Evolutionary conservation across 2,113 vertebrate genomes (phyloP), one percentile per base, ranked within the genome.

Genomic region (Dendrocopos noguchii): DNA sequence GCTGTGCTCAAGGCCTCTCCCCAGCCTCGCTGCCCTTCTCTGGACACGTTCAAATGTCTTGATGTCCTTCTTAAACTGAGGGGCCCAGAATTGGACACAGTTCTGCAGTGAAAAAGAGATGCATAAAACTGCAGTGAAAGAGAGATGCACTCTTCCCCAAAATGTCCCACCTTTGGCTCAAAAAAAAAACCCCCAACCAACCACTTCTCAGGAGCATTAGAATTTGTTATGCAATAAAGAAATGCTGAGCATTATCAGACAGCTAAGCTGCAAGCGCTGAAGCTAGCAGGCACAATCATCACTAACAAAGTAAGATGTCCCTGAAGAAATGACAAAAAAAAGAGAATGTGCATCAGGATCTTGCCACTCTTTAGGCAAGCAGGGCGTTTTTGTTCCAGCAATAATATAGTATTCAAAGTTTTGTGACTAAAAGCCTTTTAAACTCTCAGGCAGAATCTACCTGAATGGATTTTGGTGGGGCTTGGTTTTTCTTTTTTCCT

Each of bases 351-450:
- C 53, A 42, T 73, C 80, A 81, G 55, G 31, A 63, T 90, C 87
- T 84, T 88, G 60, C 80, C 59, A 53, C 39, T 81, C 63, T 44
- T 84, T 34, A 88, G 56, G 68, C 36, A 77, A 84, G 67, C 29
- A 66, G 79, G n/a, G 53, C 75, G 39, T 81, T 93, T 90, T 92
- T 80, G 78, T 83, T 74, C 64, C 71, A 82, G 76, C 84, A 93
- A 80, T 89, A 96, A 95, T 16, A 91, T 7, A 88, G 72, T 44
- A 91, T 87, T 87, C 89, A 95, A 92, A 94, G 80, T 93, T 93
- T 80, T 33, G 29, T 82, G 74, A 96, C 95, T 91, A 78, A 95
- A 63, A 84, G 42, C 61, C 80, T 93, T 93, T 95, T 89, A 94
- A 91, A 90, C 83, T 59, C 68, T 77, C 66, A 39, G 65, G 70